Percentiles rank a stretch among this genome's conserved stretches.
Evolutionary conservation across 1,140 invertebrate species (phyloP).

Genomic region (Leptopilina clavipes): DNA sequence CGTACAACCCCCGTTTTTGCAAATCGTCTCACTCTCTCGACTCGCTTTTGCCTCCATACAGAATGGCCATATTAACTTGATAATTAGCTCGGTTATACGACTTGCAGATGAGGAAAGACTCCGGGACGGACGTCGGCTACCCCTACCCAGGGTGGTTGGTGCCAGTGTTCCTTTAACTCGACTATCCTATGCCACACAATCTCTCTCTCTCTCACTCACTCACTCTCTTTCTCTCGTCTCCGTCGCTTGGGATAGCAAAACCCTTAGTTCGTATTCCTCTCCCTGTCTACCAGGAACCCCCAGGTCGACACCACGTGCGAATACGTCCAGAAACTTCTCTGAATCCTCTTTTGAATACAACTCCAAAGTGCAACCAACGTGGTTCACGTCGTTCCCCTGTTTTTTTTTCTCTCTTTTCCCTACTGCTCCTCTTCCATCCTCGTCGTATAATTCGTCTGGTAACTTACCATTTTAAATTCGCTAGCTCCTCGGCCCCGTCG

Average conservation of each 20-base stretch:
- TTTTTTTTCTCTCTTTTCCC: conserved; percentile 32
- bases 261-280: conserved; percentile 75
- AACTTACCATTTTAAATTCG: conserved; percentile 65
- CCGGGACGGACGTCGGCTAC: conserved; percentile 77
- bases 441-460: conserved; percentile 52
- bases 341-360: conserved; percentile 32
- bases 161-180: conserved; percentile 77
- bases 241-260: conserved; percentile 74
- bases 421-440: conserved; percentile 35
- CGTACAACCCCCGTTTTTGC: conserved; percentile 56
- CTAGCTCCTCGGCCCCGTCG: conserved; percentile 42
- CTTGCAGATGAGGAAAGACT: conserved; percentile 89
- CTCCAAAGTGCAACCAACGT: too few relatives aligned
- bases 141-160: conserved; percentile 74
- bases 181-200: conserved; percentile 74
- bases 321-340: neutral
- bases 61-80: conserved; percentile 90
- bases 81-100: conserved; percentile 92
- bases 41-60: conserved; percentile 76
- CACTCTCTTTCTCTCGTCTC: conserved; percentile 73
- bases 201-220: conserved; percentile 60
- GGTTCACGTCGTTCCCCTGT: conserved; percentile 46
- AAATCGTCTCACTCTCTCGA: conserved; percentile 56
- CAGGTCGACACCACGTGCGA: conserved; percentile 57
- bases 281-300: conserved; percentile 72